phyloP scores from a whole-genome alignment of 2,113 vertebrate genomes.

The Cheirogaleus medius region DNA sequence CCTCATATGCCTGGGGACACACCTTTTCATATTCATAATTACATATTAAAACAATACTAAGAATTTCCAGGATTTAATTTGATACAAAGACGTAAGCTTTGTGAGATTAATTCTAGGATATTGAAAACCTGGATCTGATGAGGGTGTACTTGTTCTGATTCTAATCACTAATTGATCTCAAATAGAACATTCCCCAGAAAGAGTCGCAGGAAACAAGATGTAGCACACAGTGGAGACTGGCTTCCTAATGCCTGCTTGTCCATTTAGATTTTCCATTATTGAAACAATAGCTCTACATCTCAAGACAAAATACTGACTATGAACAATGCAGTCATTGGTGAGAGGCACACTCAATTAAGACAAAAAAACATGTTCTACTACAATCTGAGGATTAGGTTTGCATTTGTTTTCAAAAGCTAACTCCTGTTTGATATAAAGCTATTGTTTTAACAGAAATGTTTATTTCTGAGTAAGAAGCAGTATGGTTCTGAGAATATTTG shows the following conservation, averaged over 20 bases:
- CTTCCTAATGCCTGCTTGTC: background rate
- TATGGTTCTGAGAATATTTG: background rate
- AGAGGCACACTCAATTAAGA: background rate
- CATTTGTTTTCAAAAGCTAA: background rate
- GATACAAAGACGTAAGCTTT: background rate
- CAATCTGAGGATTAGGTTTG: background rate
- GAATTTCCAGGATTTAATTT: background rate
- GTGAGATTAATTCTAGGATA: background rate
- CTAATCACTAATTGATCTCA: background rate
- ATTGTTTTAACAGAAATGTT: background rate
- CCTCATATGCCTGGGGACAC: background rate
- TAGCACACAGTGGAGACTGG: background rate
- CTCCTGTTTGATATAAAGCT: background rate
- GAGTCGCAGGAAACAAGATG: background rate
- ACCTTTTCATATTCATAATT: background rate
- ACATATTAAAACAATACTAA: background rate
- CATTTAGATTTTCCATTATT: background rate
- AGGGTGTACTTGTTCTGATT: background rate
- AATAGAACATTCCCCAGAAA: background rate
- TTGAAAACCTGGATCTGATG: background rate
- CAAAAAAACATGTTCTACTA: background rate
- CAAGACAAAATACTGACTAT: background rate
- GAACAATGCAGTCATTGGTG: background rate
- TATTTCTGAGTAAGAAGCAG: background rate
- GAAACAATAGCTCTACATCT: background rate